Conservation (phyloP, 2,888 invertebrate genomes). For the Drosophila greeni region DNA sequence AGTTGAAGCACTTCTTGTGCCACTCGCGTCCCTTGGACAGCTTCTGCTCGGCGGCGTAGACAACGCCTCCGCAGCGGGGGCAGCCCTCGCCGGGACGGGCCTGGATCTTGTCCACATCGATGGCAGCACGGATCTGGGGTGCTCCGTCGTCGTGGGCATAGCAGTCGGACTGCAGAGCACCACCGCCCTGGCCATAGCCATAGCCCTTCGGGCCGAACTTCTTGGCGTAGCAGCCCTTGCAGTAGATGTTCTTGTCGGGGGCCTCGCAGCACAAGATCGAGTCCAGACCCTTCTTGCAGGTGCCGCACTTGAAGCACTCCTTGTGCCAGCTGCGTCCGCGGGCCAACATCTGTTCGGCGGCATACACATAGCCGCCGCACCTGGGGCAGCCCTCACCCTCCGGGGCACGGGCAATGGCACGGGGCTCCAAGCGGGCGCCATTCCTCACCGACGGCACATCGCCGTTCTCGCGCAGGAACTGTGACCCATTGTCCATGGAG, state of each 20-base stretch:
- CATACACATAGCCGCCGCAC: slow-evolving; percentile 96
- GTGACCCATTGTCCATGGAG: slow-evolving; percentile 69
- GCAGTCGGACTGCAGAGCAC: slow-evolving; percentile 93
- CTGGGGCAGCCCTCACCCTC: slow-evolving; percentile 94
- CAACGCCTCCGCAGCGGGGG: slow-evolving; percentile 92
- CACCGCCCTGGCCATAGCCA: slow-evolving; percentile 97
- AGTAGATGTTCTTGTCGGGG: slow-evolving; percentile 96
- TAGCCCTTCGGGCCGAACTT: slow-evolving; percentile 98
- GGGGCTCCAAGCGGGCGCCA: slow-evolving; percentile 84
- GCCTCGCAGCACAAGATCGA: slow-evolving; percentile 95
- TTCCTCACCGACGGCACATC: slow-evolving; percentile 79
- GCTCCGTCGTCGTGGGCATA: slow-evolving; percentile 83
- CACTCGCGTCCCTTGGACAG: slow-evolving; percentile 93
- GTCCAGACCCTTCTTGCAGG: slow-evolving; percentile 92
- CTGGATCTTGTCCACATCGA: slow-evolving; percentile 88
- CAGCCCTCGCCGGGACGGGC: slow-evolving; percentile 93
- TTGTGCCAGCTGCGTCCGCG: slow-evolving; percentile 85
- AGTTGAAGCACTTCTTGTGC: slow-evolving; percentile 96
- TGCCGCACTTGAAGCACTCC: slow-evolving; percentile 95
- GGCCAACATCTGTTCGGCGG: slow-evolving; percentile 94
- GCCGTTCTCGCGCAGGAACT: slow-evolving; percentile 62
- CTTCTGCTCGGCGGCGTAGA: slow-evolving; percentile 96
- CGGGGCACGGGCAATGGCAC: slow-evolving; percentile 88
- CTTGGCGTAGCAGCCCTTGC: slow-evolving; percentile 98
- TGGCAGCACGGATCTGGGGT: slow-evolving; percentile 82